A percentile compares a stretch with the other conserved stretches of the same genome.
Conservation (phyloP, 2,797 vertebrate genomes). For the Sorex maritimensis region DNA sequence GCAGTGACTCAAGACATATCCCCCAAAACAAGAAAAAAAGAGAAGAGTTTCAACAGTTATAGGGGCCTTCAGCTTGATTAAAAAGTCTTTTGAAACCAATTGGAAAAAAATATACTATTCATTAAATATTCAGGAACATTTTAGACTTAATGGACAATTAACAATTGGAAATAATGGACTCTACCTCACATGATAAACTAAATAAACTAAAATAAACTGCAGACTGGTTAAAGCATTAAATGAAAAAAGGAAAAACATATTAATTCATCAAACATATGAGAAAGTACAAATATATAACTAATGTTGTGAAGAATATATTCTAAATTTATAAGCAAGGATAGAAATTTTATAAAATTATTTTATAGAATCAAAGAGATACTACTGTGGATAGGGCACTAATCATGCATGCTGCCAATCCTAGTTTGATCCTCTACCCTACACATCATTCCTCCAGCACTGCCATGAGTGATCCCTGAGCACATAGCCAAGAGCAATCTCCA, state of each 20-base stretch:
- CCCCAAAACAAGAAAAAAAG: background rate
- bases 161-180: slow-evolving; percentile 20
- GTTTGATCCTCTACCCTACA: too few species aligned
- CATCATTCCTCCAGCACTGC: too few species aligned
- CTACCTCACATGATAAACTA: slow-evolving; percentile 42
- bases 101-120: slow-evolving; percentile 49
- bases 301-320: slow-evolving; percentile 40
- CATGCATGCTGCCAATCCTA: too few species aligned
- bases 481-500: too few species aligned
- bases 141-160: background rate
- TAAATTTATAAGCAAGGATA: slow-evolving; percentile 12
- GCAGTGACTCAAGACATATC: too few species aligned
- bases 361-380: too few species aligned
- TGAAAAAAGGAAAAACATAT: slow-evolving; percentile 41
- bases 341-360: slow-evolving; percentile 71
- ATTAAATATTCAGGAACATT: background rate
- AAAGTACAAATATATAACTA: slow-evolving; percentile 62
- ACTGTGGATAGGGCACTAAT: too few species aligned
- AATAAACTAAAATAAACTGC: slow-evolving; percentile 52
- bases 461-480: too few species aligned
- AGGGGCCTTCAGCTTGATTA: slow-evolving; percentile 45
- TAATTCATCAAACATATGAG: slow-evolving; percentile 17
- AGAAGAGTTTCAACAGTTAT: background rate
- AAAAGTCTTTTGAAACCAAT: slow-evolving; percentile 55
- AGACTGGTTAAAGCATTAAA: slow-evolving; percentile 56